Base-by-base conservation (phyloP, 2,797 vertebrate genomes). In the Lindbergichthys nudifrons region DNA sequence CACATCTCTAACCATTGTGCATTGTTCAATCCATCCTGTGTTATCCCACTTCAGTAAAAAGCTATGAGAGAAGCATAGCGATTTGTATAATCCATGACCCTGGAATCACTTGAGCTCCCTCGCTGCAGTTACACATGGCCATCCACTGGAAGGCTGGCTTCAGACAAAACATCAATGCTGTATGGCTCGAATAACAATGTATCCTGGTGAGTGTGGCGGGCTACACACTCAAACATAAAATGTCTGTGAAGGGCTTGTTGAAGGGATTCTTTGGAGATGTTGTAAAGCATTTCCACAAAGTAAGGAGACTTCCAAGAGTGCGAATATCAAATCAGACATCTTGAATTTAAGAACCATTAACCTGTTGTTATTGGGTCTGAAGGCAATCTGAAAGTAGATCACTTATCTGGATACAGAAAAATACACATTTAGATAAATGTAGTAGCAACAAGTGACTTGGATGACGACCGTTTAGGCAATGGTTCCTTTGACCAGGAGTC, bases 71-170 rank as follows among this genome's bases (percentile, higher is more conserved):
- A 82, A 84, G 73, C 65, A 65, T 14, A 74, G 73, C 13, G 36
- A 84, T 86, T 90, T 87, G 85, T 85, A 79, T 88, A 90, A 91
- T 89, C 88, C 86, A 67, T 70, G 80, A 84, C 71, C 82, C 66
- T 80, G 77, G 84, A 68, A 64, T 46, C 46, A 10, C 64, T 7
- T 82, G 82, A 92, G 82, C 61, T 78, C 58, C 79, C 63, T 72
- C 47, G 6, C 70, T 78, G 69, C 75, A 82, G 73, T 84, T 66
- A 77, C 81, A 56, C 87, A 76, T 71, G 64, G 73, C 56, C 74
- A 82, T 81, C 69, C 87, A 78, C 70, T 81, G 82, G 85, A 88
- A 89, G 80, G 73, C 75, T 88, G 79, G 81, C 67, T 86, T 89
- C 75, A 79, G 82, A 90, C 87, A 85, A 89, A 86, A 89, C 82